Evolutionary conservation across 2,888 invertebrate species (phyloP), one percentile per base, ranked within the genome.

Genomic region (Polia nebulosa): DNA sequence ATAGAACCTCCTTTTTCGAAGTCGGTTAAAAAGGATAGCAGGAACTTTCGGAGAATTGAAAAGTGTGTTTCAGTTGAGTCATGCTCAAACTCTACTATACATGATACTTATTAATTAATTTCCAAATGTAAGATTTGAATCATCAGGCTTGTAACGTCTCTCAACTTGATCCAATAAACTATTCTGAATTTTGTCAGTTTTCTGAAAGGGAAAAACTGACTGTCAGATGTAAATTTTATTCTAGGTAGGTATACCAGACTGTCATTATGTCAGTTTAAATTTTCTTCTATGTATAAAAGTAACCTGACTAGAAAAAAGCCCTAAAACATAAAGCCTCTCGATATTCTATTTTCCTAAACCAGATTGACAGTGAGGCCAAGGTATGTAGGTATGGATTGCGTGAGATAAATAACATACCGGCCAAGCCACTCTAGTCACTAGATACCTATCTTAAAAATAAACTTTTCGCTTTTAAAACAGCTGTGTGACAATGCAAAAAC

Each of bases 401-500:
- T 78, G 80, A 78, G 80, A 79, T 83, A 80, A 83, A 78, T 56
- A 72, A 58, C 68, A 72, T 73, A 72, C 81, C 71, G 52, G 67
- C 69, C 76, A 56, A 60, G 66, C 74, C 72, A 75, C 79, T 72
- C 49, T 57, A 58, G 72, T 61, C 73, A 62, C 76, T 74, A 82
- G 85, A 87, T 87, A 85, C 61, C 68, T 49, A 87, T 88, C 86
- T 85, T 72, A 84, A 85, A 83, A 85, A 85, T 80, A 83, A 83
- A 83, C 65, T 74, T 84, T 85, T 78, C 83, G 69, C 82, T 83
- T 85, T 84, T 82, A 83, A 84, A 85, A 86, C 84, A 87, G 83
- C 80, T 83, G 80, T 80, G 84, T 83, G 84, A 87, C 85, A 85
- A 84, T 82, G 82, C 78, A 86, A 88, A 88, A 89, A 84, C 60